Base-by-base conservation (phyloP, 2,888 invertebrate genomes). In the Desoria tigrina region DNA sequence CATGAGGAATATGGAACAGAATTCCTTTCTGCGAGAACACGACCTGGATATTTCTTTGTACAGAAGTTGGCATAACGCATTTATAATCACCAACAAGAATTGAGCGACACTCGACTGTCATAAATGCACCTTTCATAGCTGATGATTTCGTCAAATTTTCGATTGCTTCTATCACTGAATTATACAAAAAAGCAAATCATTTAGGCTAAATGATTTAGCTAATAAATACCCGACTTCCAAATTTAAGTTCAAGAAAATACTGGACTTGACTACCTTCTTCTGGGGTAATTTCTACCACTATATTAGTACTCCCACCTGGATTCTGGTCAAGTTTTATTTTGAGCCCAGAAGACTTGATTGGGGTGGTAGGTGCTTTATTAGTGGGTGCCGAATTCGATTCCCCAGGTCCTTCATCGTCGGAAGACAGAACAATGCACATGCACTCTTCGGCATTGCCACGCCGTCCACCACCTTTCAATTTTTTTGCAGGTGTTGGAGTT, bases 11-110 rank as follows among this genome's bases (percentile, higher is more conserved):
- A 39, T 77, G 77, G 37, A 84, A 78, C 71, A 78, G 79, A 45
- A 85, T 77, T 45, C 83, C 83, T 66, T 77, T 77, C 26, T 80
- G 77, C 2, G 83, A 81, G 54, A 84, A 78, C 68, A 84, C 79
- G 80, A 92, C 88, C 80, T 53, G 3, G 24, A 14, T 24, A n/a
- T n/a, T 86, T 79, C 90, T 88, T 67, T 84, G 84, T n/a, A n/a
- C n/a, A n/a, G 91, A 26, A 9, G 42, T 28, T 39, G 26, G n/a
- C 27, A 18, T 88, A 73, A 86, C 84, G 78, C 88, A 90, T 82
- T 89, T 88, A 79, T 91, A 90, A 18, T 92, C 90, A 42, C 94
- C 94, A 79, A 94, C 88, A 72, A 93, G 84, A 63, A 94, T 86
- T 23, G 90, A 88, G 74, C 90, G 85, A 79, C 92, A 92, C 21